Conservation (phyloP, 64 coral and sea anemone species). For the Montipora efflorescens region DNA sequence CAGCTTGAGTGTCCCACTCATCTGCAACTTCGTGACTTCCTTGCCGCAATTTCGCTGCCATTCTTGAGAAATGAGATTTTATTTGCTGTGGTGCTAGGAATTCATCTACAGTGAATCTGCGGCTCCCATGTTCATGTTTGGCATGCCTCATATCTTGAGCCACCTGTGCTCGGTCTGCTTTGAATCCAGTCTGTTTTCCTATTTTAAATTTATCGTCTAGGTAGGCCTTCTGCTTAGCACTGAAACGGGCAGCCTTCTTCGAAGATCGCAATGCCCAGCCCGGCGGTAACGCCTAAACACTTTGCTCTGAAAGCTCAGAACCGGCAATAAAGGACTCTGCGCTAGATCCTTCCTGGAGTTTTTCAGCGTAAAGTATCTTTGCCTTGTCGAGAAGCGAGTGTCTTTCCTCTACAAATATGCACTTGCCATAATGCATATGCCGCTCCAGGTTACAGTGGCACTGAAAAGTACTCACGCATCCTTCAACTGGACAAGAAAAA, state of each 20-base stretch:
- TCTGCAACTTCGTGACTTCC: neutral
- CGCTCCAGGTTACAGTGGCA: constrained; percentile 37
- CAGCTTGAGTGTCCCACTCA: neutral
- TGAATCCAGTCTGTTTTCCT: constrained; percentile 67
- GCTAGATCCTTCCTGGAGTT: constrained; percentile 41
- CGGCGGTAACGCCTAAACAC: neutral
- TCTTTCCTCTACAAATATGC: constrained; percentile 47
- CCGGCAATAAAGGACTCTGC: constrained; percentile 37
- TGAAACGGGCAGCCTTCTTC: constrained; percentile 62
- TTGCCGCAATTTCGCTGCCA: constrained; percentile 33
- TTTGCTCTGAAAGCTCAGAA: neutral
- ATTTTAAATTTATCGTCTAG: constrained; percentile 77
- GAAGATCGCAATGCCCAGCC: constrained; percentile 52
- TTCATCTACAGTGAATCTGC: constrained; percentile 43
- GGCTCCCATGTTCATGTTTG: constrained; percentile 32
- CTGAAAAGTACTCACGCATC: constrained; percentile 64
- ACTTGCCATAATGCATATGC: constrained; percentile 70
- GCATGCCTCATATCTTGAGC: constrained; percentile 66
- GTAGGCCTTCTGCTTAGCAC: constrained; percentile 60
- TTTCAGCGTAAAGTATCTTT: constrained; percentile 51
- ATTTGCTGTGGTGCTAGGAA: constrained; percentile 67
- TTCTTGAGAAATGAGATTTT: constrained; percentile 72
- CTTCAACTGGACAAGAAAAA: constrained; percentile 66
- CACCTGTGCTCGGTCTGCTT: constrained; percentile 55
- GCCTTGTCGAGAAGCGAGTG: constrained; percentile 53